Percentiles rank a stretch among this genome's conserved stretches.
Conservation (phyloP, 2,888 invertebrate species). For the Tuta absoluta region DNA sequence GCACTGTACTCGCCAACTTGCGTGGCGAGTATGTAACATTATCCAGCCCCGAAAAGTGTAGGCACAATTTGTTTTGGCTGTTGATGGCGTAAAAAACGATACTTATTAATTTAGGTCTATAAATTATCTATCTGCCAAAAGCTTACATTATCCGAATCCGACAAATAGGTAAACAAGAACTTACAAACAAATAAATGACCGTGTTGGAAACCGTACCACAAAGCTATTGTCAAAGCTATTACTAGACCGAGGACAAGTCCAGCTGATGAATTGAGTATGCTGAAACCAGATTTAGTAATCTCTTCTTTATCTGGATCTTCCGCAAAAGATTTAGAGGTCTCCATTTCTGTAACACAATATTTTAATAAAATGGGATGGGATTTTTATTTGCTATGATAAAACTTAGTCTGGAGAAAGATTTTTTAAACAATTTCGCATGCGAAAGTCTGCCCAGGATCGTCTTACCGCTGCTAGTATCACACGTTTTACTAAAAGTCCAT, state of each 20-base stretch:
- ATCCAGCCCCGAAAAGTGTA: too few relatives aligned
- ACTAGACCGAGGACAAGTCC: conserved; percentile 8
- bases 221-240: background rate
- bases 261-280: background rate
- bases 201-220: conserved; percentile 1
- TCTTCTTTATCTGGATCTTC: background rate
- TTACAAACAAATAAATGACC: conserved; percentile 1
- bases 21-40: too few relatives aligned
- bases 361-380: background rate
- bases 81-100: too few relatives aligned
- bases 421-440: background rate
- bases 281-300: background rate
- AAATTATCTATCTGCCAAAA: too few relatives aligned
- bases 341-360: background rate
- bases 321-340: background rate
- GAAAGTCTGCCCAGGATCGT: too few relatives aligned
- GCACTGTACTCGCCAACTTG: too few relatives aligned
- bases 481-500: too few relatives aligned
- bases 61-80: too few relatives aligned
- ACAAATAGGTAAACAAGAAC: background rate
- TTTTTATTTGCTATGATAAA: background rate
- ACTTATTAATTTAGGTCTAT: too few relatives aligned
- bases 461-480: too few relatives aligned
- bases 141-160: too few relatives aligned
- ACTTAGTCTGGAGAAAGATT: background rate